Base-by-base conservation (phyloP, 2,113 vertebrate genomes). In the Sardina pilchardus region DNA sequence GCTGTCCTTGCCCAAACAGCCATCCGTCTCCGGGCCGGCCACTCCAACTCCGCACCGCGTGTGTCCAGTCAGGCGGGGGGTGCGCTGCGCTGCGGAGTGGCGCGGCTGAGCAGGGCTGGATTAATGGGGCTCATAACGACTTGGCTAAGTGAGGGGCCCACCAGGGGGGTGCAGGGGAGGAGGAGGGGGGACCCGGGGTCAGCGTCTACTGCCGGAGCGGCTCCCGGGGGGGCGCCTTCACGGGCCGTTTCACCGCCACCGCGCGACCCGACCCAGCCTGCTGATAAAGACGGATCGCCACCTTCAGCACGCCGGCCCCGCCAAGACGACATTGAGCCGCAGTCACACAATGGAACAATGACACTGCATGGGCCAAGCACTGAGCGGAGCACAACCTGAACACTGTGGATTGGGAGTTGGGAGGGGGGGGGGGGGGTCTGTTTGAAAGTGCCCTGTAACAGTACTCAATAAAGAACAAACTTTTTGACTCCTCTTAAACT, bases 61-160 rank as follows among this genome's bases (percentile, higher is more conserved):
- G 39, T 42, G 39, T 42, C 53, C 63, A 84, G 84, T 42, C 81
- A 87, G 71, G 30, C 30, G 3, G 71, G 71, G 71, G 26, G n/a
- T n/a, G n/a, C n/a, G n/a, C n/a, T n/a, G n/a, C n/a, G n/a, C n/a
- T 5, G 71, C 12, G 8, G 26, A 34, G 63, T 1, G 12, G n/a
- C 12, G 26, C 4, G 34, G 30, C 26, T 78, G 81, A 85, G 47
- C 81, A 85, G 82, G 78, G 75, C 42, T 56, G 67, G 86, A 56
- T 19, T 89, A 89, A 90, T 90, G 78, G 71, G 80, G 47, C 89
- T 75, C 80, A 81, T 88, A 86, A 89, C 86, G 75, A 85, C 83
- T 83, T 90, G 86, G 83, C 81, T 78, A 39, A 78, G 30, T 78
- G 71, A 17, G 71, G 10, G 12, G 26, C 26, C 71, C 71, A 78